Evolutionary conservation across 2,797 vertebrate species (phyloP).

Genomic region (Thaleichthys pacificus): DNA sequence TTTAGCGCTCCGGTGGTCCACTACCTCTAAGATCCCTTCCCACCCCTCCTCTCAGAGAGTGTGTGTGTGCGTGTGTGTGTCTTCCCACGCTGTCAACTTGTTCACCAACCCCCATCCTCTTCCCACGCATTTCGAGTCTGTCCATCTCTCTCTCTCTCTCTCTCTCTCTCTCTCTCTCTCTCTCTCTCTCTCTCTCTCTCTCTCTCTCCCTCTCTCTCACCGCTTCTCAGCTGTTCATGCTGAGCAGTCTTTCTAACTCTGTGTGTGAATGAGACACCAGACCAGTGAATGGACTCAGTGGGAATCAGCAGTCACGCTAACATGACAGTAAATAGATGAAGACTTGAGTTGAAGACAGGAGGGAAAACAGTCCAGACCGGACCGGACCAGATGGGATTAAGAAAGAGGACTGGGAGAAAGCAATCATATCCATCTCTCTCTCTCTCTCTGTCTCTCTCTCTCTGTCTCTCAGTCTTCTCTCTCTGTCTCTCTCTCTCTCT

Average conservation of each 20-base stretch:
- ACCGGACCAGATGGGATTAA: no score
- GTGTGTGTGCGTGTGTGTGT: slow-evolving; percentile 19
- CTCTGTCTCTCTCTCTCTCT: not conserved
- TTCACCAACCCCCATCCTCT: slow-evolving; percentile 37
- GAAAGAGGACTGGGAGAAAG: no score
- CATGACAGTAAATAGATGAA: no score
- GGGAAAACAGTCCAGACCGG: no score
- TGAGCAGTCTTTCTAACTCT: no score
- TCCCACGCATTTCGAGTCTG: slow-evolving; percentile 33
- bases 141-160: slow-evolving; percentile 24
- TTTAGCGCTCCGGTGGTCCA: slow-evolving; percentile 67
- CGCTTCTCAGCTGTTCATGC: not conserved
- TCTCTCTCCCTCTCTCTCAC: slow-evolving; percentile 40
- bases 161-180: slow-evolving; percentile 20
- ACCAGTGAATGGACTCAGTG: no score
- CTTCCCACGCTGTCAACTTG: slow-evolving; percentile 17
- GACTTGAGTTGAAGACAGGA: no score
- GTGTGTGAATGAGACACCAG: no score
- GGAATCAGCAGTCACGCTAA: no score
- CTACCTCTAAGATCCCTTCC: slow-evolving; percentile 27
- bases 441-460: not conserved
- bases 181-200: slow-evolving; percentile 11
- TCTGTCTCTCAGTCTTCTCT: not conserved
- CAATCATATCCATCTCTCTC: no score
- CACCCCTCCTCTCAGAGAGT: slow-evolving; percentile 2